phyloP scores from a whole-genome alignment of 2,888 invertebrate species.

The Plusia festucae region DNA sequence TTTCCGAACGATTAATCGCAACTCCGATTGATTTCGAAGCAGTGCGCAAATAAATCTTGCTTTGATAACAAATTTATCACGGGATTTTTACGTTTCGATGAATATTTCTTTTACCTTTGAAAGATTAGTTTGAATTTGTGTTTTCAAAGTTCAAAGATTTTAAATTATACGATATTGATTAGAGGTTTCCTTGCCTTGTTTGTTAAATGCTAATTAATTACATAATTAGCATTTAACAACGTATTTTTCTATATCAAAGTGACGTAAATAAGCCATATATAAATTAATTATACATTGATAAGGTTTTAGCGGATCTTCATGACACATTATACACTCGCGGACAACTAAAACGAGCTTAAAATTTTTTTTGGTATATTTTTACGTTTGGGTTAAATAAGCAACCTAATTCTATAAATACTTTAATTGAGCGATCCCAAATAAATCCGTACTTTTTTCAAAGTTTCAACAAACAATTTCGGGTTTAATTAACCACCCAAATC shows the following conservation, averaged over 20 bases:
- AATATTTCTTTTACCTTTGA: slow-evolving; percentile 41
- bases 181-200: background rate
- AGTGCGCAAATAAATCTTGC: slow-evolving; percentile 52
- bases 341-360: too few species aligned
- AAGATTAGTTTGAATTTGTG: slow-evolving; percentile 1
- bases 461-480: background rate
- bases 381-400: background rate
- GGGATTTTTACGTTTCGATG: slow-evolving; percentile 46
- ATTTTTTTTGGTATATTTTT: too few species aligned
- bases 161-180: slow-evolving; percentile 21
- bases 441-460: background rate
- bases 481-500: background rate
- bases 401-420: background rate
- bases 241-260: too few species aligned
- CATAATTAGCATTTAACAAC: background rate
- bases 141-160: slow-evolving; percentile 23
- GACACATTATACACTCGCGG: too few species aligned
- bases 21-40: slow-evolving; percentile 55
- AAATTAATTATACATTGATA: too few species aligned
- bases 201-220: background rate
- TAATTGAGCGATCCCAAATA: background rate
- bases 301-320: too few species aligned
- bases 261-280: too few species aligned
- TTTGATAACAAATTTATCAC: slow-evolving; percentile 64
- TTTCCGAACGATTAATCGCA: slow-evolving; percentile 64